These are phyloP conservation scores for Marcusenius ussheri DNA, from an alignment of 2,113 vertebrate genomes.

Conservation along the genomic window DNA sequence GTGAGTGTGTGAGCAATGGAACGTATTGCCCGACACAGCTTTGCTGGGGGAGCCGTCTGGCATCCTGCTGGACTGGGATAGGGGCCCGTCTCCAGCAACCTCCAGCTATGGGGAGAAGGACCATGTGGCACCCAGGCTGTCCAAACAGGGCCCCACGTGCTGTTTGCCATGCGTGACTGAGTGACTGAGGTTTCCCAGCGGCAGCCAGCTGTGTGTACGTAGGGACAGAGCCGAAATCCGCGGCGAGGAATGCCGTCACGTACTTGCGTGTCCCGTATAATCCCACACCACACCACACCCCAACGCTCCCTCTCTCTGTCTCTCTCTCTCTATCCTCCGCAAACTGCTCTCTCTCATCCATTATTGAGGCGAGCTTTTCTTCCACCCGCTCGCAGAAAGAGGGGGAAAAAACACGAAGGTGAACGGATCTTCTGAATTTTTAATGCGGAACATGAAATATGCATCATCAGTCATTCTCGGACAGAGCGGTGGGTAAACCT, in stretches of 20 bases:
- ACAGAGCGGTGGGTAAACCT: constrained; percentile 51
- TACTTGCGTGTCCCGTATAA: not conserved
- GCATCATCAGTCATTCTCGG: constrained; percentile 55
- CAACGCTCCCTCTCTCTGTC: not conserved
- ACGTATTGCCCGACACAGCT: not conserved
- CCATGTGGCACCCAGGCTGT: not conserved
- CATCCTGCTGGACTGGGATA: not conserved
- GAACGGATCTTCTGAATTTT: constrained; percentile 61
- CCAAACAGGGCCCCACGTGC: not conserved
- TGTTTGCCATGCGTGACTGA: constrained; percentile 46
- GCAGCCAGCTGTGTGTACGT: constrained; percentile 38
- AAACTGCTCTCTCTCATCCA: constrained; percentile 62
- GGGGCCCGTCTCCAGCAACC: not conserved
- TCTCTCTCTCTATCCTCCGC: constrained; percentile 53
- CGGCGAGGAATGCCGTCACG: constrained; percentile 17
- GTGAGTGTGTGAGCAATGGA: not conserved
- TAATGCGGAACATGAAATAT: constrained; percentile 61
- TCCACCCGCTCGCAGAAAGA: constrained; percentile 58
- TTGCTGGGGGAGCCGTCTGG: not conserved
- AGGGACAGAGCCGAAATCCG: constrained; percentile 29
- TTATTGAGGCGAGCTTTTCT: constrained; percentile 65
- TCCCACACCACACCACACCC: not conserved
- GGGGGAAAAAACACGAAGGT: constrained; percentile 32
- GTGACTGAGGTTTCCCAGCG: constrained; percentile 21
- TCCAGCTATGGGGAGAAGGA: not conserved